phyloP scores from a whole-genome alignment of 1,140 invertebrate genomes.

The Diorhabda sublineata region DNA sequence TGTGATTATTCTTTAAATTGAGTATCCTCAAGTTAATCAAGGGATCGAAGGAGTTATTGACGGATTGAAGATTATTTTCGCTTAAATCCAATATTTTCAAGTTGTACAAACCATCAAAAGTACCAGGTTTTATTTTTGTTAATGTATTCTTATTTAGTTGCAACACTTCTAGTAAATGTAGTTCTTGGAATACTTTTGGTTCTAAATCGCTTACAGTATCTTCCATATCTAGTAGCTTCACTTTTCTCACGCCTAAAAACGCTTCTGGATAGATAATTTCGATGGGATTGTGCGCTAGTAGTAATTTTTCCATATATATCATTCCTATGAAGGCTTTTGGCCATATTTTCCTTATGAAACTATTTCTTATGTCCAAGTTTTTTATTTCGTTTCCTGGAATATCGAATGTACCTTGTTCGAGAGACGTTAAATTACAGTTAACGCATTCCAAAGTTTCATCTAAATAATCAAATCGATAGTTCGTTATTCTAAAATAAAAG shows the following conservation, averaged over 20 bases:
- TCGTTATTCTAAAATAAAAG: constrained; percentile 35
- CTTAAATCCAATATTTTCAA: constrained; percentile 57
- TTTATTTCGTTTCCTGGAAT: constrained; percentile 41
- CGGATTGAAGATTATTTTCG: constrained; percentile 53
- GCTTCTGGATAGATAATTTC: constrained; percentile 31
- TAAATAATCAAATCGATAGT: constrained; percentile 42
- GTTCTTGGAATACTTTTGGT: constrained; percentile 19
- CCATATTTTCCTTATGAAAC: constrained; percentile 32
- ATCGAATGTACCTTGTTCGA: constrained; percentile 38
- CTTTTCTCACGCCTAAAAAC: constrained; percentile 37
- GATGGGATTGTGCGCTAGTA: constrained; percentile 39
- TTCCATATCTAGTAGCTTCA: constrained; percentile 26
- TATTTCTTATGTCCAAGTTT: constrained; percentile 32
- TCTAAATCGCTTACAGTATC: constrained; percentile 11
- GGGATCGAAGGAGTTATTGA: constrained; percentile 55
- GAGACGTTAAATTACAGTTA: constrained; percentile 33
- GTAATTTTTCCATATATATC: constrained; percentile 35
- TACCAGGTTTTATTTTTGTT: constrained; percentile 26
- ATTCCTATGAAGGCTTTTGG: constrained; percentile 39
- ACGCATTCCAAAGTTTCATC: constrained; percentile 42
- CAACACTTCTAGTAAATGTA: constrained; percentile 21
- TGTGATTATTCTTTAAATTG: constrained; percentile 38
- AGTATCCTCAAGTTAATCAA: constrained; percentile 54
- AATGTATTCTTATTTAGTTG: constrained; percentile 36
- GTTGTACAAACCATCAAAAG: constrained; percentile 39